phyloP scores from a whole-genome alignment of 2,797 vertebrate species.

The Onychomys arenicola region DNA sequence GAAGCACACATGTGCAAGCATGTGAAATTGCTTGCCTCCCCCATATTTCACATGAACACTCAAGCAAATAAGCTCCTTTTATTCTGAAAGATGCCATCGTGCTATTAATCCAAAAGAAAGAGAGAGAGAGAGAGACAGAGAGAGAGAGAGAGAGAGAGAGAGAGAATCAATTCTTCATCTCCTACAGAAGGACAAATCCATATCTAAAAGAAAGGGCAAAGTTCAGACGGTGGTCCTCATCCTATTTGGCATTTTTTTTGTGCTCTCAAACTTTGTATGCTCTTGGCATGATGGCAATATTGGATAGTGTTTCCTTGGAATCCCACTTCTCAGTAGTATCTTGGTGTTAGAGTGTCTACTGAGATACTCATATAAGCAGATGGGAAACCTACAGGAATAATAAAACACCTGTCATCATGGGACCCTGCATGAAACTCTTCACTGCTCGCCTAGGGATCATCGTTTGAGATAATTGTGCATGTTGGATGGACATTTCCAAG shows the following conservation, averaged over 20 bases:
- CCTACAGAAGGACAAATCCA: not conserved
- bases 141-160: too few species aligned
- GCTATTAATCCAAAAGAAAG: not conserved
- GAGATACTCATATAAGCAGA: conserved; percentile 9
- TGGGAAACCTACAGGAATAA: conserved; percentile 42
- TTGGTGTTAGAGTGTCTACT: not conserved
- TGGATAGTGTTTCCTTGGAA: not conserved
- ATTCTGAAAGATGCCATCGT: not conserved
- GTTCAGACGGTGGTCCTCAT: not conserved
- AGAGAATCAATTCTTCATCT: not conserved
- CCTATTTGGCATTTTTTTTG: not conserved
- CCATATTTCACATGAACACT: not conserved
- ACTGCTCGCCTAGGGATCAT: not conserved
- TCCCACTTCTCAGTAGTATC: conserved; percentile 9
- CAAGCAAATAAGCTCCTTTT: not conserved
- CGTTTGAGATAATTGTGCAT: not conserved
- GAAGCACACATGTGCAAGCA: not conserved
- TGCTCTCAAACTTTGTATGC: not conserved
- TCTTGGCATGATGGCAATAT: not conserved
- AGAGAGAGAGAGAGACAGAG: too few species aligned
- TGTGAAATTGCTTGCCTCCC: not conserved
- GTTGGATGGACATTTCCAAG: conserved; percentile 17
- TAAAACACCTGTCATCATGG: conserved; percentile 8
- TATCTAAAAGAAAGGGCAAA: not conserved
- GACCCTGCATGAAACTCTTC: not conserved